Percentiles rank a stretch among this genome's conserved stretches.
phyloP scores from a whole-genome alignment of 64 coral and sea anemone genomes.

The Actinia tenebrosa region DNA sequence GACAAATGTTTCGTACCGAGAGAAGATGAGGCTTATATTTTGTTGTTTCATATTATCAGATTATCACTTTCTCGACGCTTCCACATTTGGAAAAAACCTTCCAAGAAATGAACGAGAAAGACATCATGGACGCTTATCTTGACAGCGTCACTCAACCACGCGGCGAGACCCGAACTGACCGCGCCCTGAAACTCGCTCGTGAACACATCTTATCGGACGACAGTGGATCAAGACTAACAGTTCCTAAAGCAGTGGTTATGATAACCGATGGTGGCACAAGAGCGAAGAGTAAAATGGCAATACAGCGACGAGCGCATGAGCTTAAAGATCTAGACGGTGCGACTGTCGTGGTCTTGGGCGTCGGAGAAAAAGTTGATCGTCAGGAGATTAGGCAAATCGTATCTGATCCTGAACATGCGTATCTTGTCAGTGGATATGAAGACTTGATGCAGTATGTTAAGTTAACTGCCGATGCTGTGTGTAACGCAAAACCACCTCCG shows the following conservation, averaged over 20 bases:
- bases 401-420: conserved; percentile 92
- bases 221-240: conserved; percentile 43
- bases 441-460: conserved; percentile 82
- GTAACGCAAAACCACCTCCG: conserved; percentile 78
- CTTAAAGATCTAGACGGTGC: conserved; percentile 90
- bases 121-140: conserved; percentile 42
- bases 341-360: conserved; percentile 79
- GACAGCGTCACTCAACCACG: conserved; percentile 75
- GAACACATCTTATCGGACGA: conserved; percentile 42
- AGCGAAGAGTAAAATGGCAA: conserved; percentile 50
- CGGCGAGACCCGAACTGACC: conserved; percentile 80
- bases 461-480: conserved; percentile 73
- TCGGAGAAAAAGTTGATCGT: conserved; percentile 75
- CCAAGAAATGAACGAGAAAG: conserved; percentile 66
- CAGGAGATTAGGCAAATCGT: conserved; percentile 79
- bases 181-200: conserved; percentile 66
- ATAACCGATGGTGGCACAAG: conserved; percentile 78
- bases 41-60: not conserved
- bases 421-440: conserved; percentile 76
- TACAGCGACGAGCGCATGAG: conserved; percentile 67
- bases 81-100: conserved; percentile 68
- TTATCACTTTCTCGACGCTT: conserved; percentile 75
- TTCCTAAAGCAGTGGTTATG: conserved; percentile 71
- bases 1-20: not conserved
- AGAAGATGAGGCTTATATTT: not conserved